A percentile compares a stretch with the other conserved stretches of the same genome.
These are phyloP conservation scores for Stylophora pistillata DNA, from an alignment of 64 coral and sea anemone species.

Conservation along the genomic window DNA sequence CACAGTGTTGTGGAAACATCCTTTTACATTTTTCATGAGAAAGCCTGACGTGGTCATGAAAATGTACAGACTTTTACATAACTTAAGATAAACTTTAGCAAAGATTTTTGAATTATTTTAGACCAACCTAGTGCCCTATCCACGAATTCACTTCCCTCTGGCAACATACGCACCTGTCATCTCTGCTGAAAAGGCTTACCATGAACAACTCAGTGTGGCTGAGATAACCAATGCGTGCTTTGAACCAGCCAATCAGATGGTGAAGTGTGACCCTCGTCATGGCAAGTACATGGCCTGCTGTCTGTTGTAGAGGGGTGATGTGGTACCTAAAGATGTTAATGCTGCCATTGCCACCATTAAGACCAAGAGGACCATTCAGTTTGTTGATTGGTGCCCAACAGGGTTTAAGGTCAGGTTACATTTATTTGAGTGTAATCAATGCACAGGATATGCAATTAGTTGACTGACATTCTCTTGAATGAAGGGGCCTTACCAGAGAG, in stretches of 20 bases:
- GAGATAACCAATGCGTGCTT: conserved; percentile 50
- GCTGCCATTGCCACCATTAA: conserved; percentile 44
- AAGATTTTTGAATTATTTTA: background rate
- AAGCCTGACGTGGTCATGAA: no score
- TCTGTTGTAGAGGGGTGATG: conserved; percentile 31
- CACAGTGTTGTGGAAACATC: no score
- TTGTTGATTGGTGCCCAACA: conserved; percentile 44
- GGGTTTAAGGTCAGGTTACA: conserved; percentile 22
- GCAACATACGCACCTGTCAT: conserved; percentile 43
- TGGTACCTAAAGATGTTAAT: conserved; percentile 39
- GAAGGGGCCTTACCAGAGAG: background rate
- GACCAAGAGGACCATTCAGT: conserved; percentile 54
- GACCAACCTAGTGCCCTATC: conserved; percentile 45
- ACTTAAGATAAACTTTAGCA: background rate
- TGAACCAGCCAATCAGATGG: conserved; percentile 48
- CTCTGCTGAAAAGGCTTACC: conserved; percentile 44
- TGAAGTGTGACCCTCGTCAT: conserved; percentile 48
- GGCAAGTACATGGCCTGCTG: conserved; percentile 49
- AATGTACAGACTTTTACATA: background rate
- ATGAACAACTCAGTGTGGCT: conserved; percentile 48
- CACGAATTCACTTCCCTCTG: conserved; percentile 46
- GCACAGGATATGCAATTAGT: background rate
- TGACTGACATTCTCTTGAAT: background rate
- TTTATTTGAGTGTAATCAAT: background rate
- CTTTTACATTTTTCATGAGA: no score